phyloP scores from a whole-genome alignment of 2,797 vertebrate genomes.

The Aulostomus chinensis region DNA sequence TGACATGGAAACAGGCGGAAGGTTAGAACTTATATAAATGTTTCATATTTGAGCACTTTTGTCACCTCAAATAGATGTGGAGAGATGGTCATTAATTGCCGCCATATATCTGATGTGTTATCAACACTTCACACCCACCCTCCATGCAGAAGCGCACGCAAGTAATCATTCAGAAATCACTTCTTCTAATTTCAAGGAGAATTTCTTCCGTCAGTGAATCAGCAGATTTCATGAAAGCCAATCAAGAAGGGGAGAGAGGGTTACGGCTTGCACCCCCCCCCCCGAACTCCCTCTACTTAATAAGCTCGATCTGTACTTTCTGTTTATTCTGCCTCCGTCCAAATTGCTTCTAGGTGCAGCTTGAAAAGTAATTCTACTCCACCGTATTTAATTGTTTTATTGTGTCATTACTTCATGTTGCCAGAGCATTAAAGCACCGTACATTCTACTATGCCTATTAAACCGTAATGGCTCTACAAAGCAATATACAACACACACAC shows the following conservation, averaged over 20 bases:
- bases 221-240: slow-evolving; percentile 11
- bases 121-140: not conserved
- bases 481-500: slow-evolving; percentile 55
- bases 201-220: slow-evolving; percentile 40
- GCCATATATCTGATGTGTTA: not conserved
- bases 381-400: slow-evolving; percentile 79
- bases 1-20: too few relatives aligned
- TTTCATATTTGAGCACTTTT: too few relatives aligned
- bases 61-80: too few relatives aligned
- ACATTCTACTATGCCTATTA: slow-evolving; percentile 72
- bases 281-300: slow-evolving; percentile 41
- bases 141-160: slow-evolving; percentile 1
- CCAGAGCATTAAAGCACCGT: slow-evolving; percentile 59
- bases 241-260: slow-evolving; percentile 10
- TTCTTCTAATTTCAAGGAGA: slow-evolving; percentile 25
- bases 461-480: slow-evolving; percentile 72
- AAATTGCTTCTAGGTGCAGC: slow-evolving; percentile 70
- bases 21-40: too few relatives aligned
- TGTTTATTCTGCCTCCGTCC: slow-evolving; percentile 56
- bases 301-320: slow-evolving; percentile 59
- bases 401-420: slow-evolving; percentile 75
- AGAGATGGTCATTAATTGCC: too few relatives aligned
- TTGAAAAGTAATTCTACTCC: slow-evolving; percentile 70
- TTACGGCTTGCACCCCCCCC: too few relatives aligned
- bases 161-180: slow-evolving; percentile 9